Evolutionary conservation across 2,888 invertebrate genomes (phyloP), one percentile per base, ranked within the genome.

Genomic region (Euplagia quadripunctaria): DNA sequence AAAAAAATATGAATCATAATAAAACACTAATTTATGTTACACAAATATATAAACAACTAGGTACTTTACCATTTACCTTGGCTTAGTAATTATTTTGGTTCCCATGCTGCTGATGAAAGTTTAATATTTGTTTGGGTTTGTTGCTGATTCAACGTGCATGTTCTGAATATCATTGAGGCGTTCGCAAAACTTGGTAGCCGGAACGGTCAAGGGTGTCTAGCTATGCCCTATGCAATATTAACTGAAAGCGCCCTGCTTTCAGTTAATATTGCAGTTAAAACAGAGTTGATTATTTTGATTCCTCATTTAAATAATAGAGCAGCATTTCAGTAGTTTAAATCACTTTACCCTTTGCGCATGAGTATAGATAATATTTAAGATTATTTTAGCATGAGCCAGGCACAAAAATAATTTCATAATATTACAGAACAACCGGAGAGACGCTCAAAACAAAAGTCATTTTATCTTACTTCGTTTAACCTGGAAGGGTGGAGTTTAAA

Each of bases 11-110:
- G 52, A 1, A 52, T 5, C 52, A 17, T 17, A n/a, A 52, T 52
- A 52, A 52, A 17, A 52, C 52, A n/a, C n/a, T n/a, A 11, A n/a
- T 55, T n/a, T 9, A n/a, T 55, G 9, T 55, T 9, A n/a, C 58
- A 55, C 20, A 58, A 65, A 7, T 20, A 14, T 43, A 65, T n/a
- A 4, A 46, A 31, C 31, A 2, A 31, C 31, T 31, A 31, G 31
- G n/a, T 20, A 12, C n/a, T 4, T 46, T 43, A 64, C 46, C 9
- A 58, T 20, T 49, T 65, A 11, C 66, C 16, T 66, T 66, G 51
- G 8, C 31, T 51, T 17, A 66, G 51, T 51, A 51, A 66, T 51
- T 31, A 66, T 49, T 66, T 66, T 49, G 31, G 49, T 31, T 66
- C 66, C 49, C 31, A 51, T 51, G 31, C 49, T 51, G 17, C 31